These are phyloP conservation scores for Lordiphosa fenestrarum DNA, from an alignment of 2,888 invertebrate species.

Conservation along the genomic window DNA sequence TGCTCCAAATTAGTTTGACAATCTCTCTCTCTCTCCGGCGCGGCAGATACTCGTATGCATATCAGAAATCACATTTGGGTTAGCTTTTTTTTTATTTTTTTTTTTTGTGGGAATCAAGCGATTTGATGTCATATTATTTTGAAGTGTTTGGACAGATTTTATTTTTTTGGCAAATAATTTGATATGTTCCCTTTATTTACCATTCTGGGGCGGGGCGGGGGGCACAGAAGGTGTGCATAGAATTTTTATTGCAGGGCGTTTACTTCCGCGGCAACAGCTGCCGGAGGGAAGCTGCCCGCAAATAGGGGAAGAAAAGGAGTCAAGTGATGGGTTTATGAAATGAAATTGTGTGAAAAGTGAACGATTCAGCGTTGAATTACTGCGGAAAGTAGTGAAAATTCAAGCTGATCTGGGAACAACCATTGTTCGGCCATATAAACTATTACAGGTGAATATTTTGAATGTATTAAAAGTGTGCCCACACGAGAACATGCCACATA, in stretches of 20 bases:
- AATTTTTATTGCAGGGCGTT: constrained; percentile 63
- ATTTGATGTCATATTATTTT: constrained; percentile 79
- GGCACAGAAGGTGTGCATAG: constrained; percentile 14
- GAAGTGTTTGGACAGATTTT: constrained; percentile 79
- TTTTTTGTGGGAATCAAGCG: constrained; percentile 73
- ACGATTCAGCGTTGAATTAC: too few relatives aligned
- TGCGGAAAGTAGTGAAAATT: too few relatives aligned
- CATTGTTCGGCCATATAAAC: too few relatives aligned
- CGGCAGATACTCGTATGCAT: not conserved
- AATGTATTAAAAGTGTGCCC: too few relatives aligned
- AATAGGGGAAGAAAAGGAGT: not conserved
- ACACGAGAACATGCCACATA: too few relatives aligned
- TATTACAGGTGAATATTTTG: too few relatives aligned
- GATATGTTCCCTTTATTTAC: constrained; percentile 48
- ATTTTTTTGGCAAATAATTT: constrained; percentile 56
- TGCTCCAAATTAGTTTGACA: constrained; percentile 71
- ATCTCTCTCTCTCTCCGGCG: constrained; percentile 54
- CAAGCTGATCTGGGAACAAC: too few relatives aligned
- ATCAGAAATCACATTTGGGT: constrained; percentile 29
- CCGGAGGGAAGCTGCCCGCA: not conserved
- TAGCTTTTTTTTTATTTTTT: constrained; percentile 39
- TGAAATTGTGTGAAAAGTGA: too few relatives aligned
- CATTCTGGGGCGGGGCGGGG: too few relatives aligned
- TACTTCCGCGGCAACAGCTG: constrained; percentile 68
- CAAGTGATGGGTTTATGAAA: not conserved